Evolutionary conservation across 2,113 vertebrate species (phyloP), one percentile per base, ranked within the genome.

Genomic region (Hirundichthys speculiger): DNA sequence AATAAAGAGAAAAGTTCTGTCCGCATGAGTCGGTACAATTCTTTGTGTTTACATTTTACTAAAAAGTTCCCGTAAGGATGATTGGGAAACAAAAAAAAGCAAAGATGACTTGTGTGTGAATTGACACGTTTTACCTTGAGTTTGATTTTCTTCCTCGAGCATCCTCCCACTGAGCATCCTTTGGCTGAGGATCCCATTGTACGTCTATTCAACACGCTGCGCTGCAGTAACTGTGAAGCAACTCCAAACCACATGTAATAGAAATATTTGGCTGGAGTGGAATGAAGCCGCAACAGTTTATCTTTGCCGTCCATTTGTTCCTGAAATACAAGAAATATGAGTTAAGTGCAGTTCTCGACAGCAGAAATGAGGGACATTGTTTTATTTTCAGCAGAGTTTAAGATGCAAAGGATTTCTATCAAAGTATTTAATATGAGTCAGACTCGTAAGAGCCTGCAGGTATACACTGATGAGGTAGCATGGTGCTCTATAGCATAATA

Each of bases 221-320:
- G 69, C 80, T 42, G 75, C 73, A 43, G 71, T 65, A 56, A 79
- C 20, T 52, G 60, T 47, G 57, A 69, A 70, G 69, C 83, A 52
- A n/a, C 65, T 60, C 34, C 80, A 56, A 43, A 42, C 53, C 24
- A 53, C n/a, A 39, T 49, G 21, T 68, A 62, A 64, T 11, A 12
- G 61, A 53, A 75, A 64, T 61, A 57, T 34, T 60, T 24, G 60
- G 63, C 68, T 69, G 42, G 42, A 64, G 46, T 54, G 43, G 38
- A 64, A 68, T 18, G 38, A 18, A 20, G 74, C 80, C 81, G 77
- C 79, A 38, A 64, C 24, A 45, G 24, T 47, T 46, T 59, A 49
- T 75, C 58, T 79, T 62, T 79, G 55, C 53, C 69, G 58, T 90
- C 87, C 91, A 91, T 89, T 77, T 79, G 87, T 58, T 83, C 70